Conservation (phyloP, 2,797 vertebrate species). For the Lepilemur ruficaudatus region DNA sequence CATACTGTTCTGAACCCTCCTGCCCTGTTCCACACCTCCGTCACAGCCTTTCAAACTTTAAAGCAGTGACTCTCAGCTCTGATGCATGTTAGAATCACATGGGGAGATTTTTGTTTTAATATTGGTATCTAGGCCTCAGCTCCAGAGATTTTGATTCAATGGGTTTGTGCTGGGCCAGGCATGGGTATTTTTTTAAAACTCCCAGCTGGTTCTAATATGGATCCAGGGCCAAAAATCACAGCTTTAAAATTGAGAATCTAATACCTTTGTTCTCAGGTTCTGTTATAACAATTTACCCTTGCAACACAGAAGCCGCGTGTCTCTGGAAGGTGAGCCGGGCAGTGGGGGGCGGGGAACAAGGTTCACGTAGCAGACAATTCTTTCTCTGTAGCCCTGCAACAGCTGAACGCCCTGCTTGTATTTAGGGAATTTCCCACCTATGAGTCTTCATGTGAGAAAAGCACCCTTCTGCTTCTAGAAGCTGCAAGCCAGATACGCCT, state of each 20-base stretch:
- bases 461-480: neutral
- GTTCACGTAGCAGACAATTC: neutral
- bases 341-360: too few relatives aligned
- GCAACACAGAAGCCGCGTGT: rapidly evolving
- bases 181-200: neutral
- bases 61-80: neutral
- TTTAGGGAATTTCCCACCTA: neutral
- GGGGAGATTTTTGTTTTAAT: neutral
- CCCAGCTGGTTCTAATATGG: neutral
- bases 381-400: neutral
- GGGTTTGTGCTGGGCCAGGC: neutral
- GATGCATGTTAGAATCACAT: neutral
- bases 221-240: neutral
- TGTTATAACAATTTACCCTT: neutral
- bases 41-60: neutral
- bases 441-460: neutral
- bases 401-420: neutral
- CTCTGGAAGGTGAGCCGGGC: neutral
- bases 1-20: neutral
- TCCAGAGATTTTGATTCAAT: neutral
- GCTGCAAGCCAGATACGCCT: neutral
- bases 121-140: neutral
- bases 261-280: neutral
- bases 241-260: neutral
- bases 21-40: too few relatives aligned